Conservation (phyloP, 2,888 invertebrate genomes). For the Drosophila stalkeri region DNA sequence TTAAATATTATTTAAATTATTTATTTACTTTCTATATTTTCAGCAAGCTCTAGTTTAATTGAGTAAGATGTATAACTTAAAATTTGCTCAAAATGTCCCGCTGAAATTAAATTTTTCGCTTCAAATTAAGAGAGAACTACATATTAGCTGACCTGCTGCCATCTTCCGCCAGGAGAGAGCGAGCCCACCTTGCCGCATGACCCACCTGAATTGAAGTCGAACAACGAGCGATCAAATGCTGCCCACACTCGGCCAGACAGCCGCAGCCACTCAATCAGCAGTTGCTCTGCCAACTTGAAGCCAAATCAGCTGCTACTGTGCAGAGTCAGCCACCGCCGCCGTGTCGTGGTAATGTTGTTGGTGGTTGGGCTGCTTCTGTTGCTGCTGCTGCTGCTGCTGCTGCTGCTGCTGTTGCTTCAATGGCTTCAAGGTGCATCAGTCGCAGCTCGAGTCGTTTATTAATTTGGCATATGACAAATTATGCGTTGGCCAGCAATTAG, state of each 20-base stretch:
- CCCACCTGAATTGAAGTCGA: slow-evolving; percentile 1
- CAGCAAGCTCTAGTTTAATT: no score
- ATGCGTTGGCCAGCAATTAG: slow-evolving; percentile 72
- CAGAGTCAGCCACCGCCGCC: slow-evolving; percentile 11
- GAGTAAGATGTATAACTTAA: no score
- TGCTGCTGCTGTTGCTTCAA: slow-evolving; percentile 23
- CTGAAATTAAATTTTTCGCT: no score
- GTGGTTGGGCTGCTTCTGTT: not conserved
- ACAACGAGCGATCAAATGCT: slow-evolving; percentile 18
- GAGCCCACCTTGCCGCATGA: slow-evolving; percentile 3
- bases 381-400: not conserved
- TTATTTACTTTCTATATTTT: no score
- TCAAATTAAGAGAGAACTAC: no score
- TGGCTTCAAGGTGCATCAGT: slow-evolving; percentile 40
- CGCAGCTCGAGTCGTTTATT: slow-evolving; percentile 65
- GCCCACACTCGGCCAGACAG: slow-evolving; percentile 43
- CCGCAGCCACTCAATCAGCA: slow-evolving; percentile 63
- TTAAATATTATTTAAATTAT: no score
- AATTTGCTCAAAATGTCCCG: no score
- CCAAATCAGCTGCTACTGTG: slow-evolving; percentile 74
- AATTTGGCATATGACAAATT: slow-evolving; percentile 81
- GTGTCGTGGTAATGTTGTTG: slow-evolving; percentile 8
- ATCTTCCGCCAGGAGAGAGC: no score
- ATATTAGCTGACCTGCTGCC: no score
- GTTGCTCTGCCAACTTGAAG: slow-evolving; percentile 64